Conservation (phyloP, 2,888 invertebrate species). For the Protonemura montana region DNA sequence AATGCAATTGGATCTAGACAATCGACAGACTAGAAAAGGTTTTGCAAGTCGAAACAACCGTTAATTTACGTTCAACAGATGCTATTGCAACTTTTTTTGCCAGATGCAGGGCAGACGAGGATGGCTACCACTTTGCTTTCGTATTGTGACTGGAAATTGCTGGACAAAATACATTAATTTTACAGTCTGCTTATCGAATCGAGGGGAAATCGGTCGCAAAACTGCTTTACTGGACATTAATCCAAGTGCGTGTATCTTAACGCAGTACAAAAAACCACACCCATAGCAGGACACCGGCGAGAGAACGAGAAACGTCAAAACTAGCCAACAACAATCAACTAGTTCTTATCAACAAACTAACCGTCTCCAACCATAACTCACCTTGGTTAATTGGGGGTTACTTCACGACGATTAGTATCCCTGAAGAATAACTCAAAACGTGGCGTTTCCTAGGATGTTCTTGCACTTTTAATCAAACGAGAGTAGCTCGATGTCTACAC, state of each 20-base stretch:
- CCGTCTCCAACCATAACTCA: not conserved
- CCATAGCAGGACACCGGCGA: not conserved
- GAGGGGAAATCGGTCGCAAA: not conserved
- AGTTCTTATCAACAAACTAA: not conserved
- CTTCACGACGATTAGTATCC: not conserved
- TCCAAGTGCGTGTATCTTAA: not conserved
- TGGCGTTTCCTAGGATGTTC: not conserved
- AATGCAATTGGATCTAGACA: conserved; percentile 5
- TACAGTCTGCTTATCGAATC: not conserved
- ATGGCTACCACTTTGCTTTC: not conserved
- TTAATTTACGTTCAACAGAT: not conserved
- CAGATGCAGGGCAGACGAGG: not conserved
- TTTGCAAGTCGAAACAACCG: not conserved
- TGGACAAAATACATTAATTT: not conserved
- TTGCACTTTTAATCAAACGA: not conserved
- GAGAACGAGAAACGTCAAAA: not conserved
- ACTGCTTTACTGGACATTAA: not conserved
- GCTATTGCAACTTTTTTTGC: not conserved
- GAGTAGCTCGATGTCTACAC: not conserved
- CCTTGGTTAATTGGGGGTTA: conserved; percentile 3
- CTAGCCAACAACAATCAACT: not conserved
- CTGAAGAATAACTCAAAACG: not conserved
- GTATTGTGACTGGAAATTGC: not conserved
- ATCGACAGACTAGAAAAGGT: not conserved
- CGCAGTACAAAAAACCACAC: not conserved